phyloP scores from a whole-genome alignment of 2,113 vertebrate genomes.

The Etheostoma spectabile region DNA sequence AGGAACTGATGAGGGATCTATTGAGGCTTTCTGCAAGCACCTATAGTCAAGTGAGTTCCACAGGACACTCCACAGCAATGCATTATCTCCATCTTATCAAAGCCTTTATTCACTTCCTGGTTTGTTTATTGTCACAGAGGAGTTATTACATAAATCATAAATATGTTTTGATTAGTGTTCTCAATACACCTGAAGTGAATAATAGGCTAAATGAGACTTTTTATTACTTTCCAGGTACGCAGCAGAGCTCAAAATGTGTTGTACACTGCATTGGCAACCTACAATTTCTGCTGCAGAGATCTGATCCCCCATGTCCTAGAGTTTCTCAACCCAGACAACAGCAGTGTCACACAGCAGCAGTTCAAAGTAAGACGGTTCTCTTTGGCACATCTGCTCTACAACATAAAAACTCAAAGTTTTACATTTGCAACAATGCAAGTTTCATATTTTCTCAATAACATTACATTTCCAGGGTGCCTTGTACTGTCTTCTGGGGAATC shows the following conservation, averaged over 20 bases:
- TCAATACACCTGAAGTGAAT: background rate
- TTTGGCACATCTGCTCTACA: background rate
- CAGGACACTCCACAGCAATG: background rate
- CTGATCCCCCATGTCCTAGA: slow-evolving; percentile 93
- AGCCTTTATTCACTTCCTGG: background rate
- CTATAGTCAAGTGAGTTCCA: slow-evolving; percentile 91
- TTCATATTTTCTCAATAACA: background rate
- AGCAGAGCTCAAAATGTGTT: slow-evolving; percentile 95
- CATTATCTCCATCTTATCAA: background rate
- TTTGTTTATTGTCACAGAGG: background rate
- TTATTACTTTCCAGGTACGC: slow-evolving; percentile 86
- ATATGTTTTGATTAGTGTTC: background rate
- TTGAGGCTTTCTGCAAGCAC: slow-evolving; percentile 95
- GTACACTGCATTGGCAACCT: slow-evolving; percentile 94
- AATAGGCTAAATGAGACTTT: background rate
- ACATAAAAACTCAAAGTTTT: background rate
- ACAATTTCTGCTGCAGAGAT: slow-evolving; percentile 97
- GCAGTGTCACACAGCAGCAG: slow-evolving; percentile 92
- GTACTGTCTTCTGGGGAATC: slow-evolving; percentile 97
- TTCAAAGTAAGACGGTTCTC: slow-evolving; percentile 90
- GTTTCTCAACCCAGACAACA: slow-evolving; percentile 88
- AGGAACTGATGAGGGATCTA: slow-evolving; percentile 93
- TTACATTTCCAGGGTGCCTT: slow-evolving; percentile 90
- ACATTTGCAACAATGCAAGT: background rate
- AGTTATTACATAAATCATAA: background rate